Conservation (phyloP, 2,888 invertebrate species). For the Chaitophorus viminalis region DNA sequence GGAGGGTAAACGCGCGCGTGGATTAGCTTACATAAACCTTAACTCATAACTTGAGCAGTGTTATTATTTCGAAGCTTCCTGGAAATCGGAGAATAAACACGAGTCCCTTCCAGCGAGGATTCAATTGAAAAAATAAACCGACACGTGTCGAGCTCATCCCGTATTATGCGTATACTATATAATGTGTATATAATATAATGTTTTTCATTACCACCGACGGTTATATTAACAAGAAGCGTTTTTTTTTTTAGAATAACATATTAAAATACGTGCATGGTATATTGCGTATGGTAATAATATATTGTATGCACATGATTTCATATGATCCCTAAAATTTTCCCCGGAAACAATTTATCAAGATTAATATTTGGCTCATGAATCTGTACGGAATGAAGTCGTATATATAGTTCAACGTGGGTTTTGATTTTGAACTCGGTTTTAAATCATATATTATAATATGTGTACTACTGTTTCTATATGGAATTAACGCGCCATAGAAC, state of each 20-base stretch:
- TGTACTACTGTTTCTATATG: background rate
- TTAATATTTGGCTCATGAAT: background rate
- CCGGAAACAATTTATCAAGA: slow-evolving; percentile 13
- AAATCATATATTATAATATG: background rate
- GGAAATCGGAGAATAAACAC: slow-evolving; percentile 37
- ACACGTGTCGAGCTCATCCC: background rate
- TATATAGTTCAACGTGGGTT: background rate
- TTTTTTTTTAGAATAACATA: background rate
- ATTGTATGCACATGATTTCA: too few relatives aligned
- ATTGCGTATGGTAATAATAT: background rate
- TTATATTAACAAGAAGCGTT: background rate
- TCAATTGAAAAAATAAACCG: slow-evolving; percentile 15
- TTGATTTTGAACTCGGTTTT: background rate
- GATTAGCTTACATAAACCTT: slow-evolving; percentile 40
- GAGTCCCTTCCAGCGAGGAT: background rate
- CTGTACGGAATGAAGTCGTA: background rate
- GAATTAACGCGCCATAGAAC: background rate
- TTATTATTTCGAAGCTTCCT: slow-evolving; percentile 14
- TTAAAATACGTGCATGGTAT: too few relatives aligned
- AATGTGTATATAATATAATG: too few relatives aligned
- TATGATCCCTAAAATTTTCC: background rate
- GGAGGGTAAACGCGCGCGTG: background rate
- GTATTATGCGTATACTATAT: too few relatives aligned
- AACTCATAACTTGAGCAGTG: slow-evolving; percentile 27
- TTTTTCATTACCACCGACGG: background rate